Conservation (phyloP, 2,888 invertebrate genomes). For the Pristionchus fissidentatus region DNA sequence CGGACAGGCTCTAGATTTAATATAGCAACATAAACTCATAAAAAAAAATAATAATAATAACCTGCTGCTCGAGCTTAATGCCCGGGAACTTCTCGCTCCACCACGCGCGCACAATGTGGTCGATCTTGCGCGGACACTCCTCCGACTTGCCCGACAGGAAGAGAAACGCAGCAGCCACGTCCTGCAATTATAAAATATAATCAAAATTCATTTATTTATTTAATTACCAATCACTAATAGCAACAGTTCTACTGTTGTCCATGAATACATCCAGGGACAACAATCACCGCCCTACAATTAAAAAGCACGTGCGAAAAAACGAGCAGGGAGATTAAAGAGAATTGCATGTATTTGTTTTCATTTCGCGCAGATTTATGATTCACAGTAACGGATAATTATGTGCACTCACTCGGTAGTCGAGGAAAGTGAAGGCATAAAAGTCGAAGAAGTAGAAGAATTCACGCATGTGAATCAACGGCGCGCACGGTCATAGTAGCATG, state of each 20-base stretch:
- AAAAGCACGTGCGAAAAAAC: too few relatives aligned
- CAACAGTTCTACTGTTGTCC: not conserved
- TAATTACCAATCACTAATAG: not conserved
- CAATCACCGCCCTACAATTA: not conserved
- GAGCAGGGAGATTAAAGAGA: too few relatives aligned
- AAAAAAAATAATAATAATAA: not conserved
- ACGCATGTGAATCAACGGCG: conserved; percentile 99
- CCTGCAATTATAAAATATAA: conserved; percentile 75
- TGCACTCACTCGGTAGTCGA: conserved; percentile 80
- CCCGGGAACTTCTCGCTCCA: conserved; percentile 86
- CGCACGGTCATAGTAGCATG: conserved; percentile 82
- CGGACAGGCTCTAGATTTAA: not conserved
- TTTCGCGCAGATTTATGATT: not conserved
- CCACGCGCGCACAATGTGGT: conserved; percentile 94
- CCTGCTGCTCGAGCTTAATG: conserved; percentile 24
- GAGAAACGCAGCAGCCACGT: conserved; percentile 92
- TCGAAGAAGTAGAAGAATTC: conserved; percentile 98
- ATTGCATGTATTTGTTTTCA: too few relatives aligned
- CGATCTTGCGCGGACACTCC: conserved; percentile 96
- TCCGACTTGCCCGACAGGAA: conserved; percentile 98
- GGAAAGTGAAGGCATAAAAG: conserved; percentile 95
- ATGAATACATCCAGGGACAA: not conserved
- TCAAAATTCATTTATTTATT: not conserved
- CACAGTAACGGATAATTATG: conserved; percentile 2
- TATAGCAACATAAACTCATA: not conserved